Conservation (phyloP, 1,140 invertebrate species). For the Chionoecetes opilio region DNA sequence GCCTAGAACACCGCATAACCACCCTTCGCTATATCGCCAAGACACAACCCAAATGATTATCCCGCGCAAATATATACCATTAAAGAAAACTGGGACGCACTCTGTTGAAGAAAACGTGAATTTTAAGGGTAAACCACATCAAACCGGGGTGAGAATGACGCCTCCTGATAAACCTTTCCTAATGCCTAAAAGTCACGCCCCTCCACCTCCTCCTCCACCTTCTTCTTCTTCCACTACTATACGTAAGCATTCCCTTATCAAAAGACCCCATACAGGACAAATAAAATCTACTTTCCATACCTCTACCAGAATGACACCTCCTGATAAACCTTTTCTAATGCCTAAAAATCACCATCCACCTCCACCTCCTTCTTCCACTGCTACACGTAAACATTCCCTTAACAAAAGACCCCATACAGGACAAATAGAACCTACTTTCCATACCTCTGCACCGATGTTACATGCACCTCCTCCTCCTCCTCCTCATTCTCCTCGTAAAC, state of each 20-base stretch:
- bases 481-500: no score
- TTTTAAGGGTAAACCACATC: not conserved
- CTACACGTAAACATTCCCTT: not conserved
- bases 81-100: not conserved
- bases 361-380: not conserved
- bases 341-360: not conserved
- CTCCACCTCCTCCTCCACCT: not conserved
- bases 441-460: constrained; percentile 2
- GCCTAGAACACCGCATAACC: not conserved
- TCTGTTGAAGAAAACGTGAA: not conserved
- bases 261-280: not conserved
- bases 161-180: not conserved
- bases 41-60: not conserved
- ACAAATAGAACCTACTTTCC: not conserved
- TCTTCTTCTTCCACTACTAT: not conserved
- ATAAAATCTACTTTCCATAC: not conserved
- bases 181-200: not conserved
- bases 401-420: not conserved
- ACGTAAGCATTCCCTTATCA: not conserved
- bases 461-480: not conserved
- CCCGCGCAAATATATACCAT: not conserved
- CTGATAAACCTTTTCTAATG: not conserved
- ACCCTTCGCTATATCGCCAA: not conserved
- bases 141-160: not conserved
- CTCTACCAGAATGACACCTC: constrained; percentile 1